Base-by-base conservation (phyloP, 2,888 invertebrate genomes). In the Temnothorax rugatulus region DNA sequence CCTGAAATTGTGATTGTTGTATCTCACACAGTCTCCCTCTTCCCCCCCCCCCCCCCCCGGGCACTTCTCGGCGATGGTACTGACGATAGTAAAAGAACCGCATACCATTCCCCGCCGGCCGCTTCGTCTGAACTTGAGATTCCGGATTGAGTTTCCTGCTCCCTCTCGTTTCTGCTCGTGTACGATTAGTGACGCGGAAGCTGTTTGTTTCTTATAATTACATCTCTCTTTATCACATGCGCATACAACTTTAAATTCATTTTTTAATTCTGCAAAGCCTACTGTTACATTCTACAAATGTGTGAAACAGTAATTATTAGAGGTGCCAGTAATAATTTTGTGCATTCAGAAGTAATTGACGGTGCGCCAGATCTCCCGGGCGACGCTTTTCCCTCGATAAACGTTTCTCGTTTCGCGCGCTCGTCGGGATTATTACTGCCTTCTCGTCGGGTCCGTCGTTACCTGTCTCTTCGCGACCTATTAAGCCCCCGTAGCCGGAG, bases 391-490 rank as follows among this genome's bases (percentile, higher is more conserved):
- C 38, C 13, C 13, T 13, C 57, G 73, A 81, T 59, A 61, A 73
- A 38, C 59, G 59, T 54, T 13, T 47, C 73, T 61, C 47, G 18
- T 71, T 47, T 69, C 69, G 52, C 66, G n/a, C 41, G 25, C 54
- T 8, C 7, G 7, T 34, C 57, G 44, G 59, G 71, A 79, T 81
- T 81, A 81, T 73, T 81, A 61, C 47, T 25, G 59, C 25, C 73
- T 73, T 73, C 73, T 81, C 73, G 25, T 21, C 57, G 57, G 34
- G 9, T 73, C 57, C 47, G 69, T 38, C 71, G 73, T 77, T 77
- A 77, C 21, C 69, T 77, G 79, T 73, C 79, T 81, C 47, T 81
- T 73, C 73, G 59, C 73, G 59, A 71, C 25, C 79, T 71, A 38
- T 59, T 71, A 71, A 79, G 13, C 7, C 47, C n/a, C 52, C 63